These are phyloP conservation scores for Onychomys arenicola DNA, from an alignment of 2,797 vertebrate genomes.

Conservation along the genomic window DNA sequence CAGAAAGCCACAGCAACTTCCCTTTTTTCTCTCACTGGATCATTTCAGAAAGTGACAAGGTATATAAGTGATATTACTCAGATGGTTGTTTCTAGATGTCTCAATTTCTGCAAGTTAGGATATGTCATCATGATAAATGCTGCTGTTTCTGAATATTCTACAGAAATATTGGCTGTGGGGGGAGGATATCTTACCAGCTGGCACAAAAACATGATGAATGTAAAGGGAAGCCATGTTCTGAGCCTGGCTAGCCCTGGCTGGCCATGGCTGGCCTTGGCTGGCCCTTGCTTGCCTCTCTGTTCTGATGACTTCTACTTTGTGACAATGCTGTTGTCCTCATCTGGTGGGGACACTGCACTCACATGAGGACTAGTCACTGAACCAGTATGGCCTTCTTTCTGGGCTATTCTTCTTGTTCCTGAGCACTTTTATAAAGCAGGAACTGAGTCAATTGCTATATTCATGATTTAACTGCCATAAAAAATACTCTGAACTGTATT, in stretches of 20 bases:
- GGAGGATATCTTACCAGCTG: conserved; percentile 11
- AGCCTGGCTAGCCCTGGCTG: neutral
- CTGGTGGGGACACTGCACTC: neutral
- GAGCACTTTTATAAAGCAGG: neutral
- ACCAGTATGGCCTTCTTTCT: neutral
- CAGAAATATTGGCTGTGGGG: conserved; percentile 44
- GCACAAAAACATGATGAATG: neutral
- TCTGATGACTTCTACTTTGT: neutral
- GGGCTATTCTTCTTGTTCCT: neutral
- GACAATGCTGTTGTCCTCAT: neutral
- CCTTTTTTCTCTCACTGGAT: conserved; percentile 59
- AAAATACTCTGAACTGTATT: neutral
- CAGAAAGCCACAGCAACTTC: conserved; percentile 34
- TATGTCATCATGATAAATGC: conserved; percentile 76
- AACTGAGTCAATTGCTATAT: neutral
- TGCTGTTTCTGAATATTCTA: conserved; percentile 57
- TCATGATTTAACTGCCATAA: neutral
- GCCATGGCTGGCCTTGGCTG: neutral
- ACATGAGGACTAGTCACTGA: neutral
- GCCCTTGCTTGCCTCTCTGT: neutral
- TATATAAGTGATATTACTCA: conserved; percentile 71
- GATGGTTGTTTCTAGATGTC: conserved; percentile 74
- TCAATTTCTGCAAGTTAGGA: conserved; percentile 73
- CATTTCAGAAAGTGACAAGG: conserved; percentile 70
- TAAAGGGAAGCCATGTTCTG: neutral